These are phyloP conservation scores for Cryptocheilus praepositus DNA, from an alignment of 2,888 invertebrate genomes.

Conservation along the genomic window DNA sequence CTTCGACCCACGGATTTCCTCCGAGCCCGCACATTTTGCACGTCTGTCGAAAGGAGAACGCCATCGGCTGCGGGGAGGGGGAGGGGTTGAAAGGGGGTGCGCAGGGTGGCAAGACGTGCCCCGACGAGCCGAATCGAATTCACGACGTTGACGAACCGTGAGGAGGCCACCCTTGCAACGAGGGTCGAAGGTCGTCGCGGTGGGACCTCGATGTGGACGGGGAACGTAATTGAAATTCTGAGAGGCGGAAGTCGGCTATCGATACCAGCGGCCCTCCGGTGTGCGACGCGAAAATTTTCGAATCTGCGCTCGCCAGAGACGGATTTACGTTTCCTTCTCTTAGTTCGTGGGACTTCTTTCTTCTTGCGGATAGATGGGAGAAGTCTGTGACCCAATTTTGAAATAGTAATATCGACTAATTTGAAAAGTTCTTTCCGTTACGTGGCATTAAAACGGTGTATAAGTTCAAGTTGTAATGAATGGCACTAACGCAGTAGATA, in stretches of 20 bases:
- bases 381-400: too few species aligned
- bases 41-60: constrained; percentile 19
- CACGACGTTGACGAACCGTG: constrained; percentile 34
- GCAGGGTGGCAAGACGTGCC: constrained; percentile 24
- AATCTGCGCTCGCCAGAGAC: not conserved
- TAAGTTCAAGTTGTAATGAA: too few species aligned
- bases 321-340: not conserved
- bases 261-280: constrained; percentile 18
- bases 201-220: constrained; percentile 26
- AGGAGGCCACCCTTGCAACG: constrained; percentile 16
- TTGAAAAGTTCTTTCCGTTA: too few species aligned
- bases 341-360: too few species aligned
- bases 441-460: too few species aligned
- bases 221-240: constrained; percentile 19
- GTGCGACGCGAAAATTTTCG: constrained; percentile 1
- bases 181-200: constrained; percentile 26
- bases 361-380: too few species aligned
- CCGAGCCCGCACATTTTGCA: constrained; percentile 22
- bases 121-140: constrained; percentile 36
- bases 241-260: constrained; percentile 36
- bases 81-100: constrained; percentile 28
- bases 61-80: too few species aligned
- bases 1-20: constrained; percentile 19
- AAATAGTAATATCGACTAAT: too few species aligned
- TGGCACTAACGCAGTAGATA: too few species aligned